Evolutionary conservation across 2,797 vertebrate genomes (phyloP), one percentile per base, ranked within the genome.

Genomic region (Phalanger gymnotis): DNA sequence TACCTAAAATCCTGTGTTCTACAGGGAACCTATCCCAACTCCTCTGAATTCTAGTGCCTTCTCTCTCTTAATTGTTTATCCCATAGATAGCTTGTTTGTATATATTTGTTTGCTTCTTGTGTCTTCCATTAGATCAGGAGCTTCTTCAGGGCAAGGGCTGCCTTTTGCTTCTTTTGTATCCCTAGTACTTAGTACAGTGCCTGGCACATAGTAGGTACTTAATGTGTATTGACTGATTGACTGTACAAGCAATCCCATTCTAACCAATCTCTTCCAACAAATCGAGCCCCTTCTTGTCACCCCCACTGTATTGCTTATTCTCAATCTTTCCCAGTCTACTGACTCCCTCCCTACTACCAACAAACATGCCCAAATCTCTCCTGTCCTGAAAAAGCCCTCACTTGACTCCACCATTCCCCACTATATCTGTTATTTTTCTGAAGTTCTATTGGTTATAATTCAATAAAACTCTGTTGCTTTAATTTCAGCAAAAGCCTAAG

Each of bases 401-500:
- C n/a, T n/a, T n/a, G n/a, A n/a, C n/a, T n/a, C n/a, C n/a, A n/a
- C n/a, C n/a, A n/a, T n/a, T n/a, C n/a, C n/a, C n/a, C n/a, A n/a
- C 30, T 22, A 31, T 28, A 34, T 47, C 73, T 81, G 90, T 90
- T 53, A 54, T 53, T 30, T 53, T 54, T 19, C 90, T 53, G 52
- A 53, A 22, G 13, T 52, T 90, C 90, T 54, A 53, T 14, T 53
- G 28, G 52, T 90, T 52, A 30, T 90, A 31, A 25, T 81, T 47
- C 40, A 81, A 27, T 81, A 81, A 1, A 53, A 56, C 54, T 73
- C 47, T 90, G n/a, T 81, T 30, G 34, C 93, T 66, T 87, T 3
- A 54, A 94, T 58, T 95, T 96, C 55, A 89, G 66, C 40, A 95
- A 96, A 96, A 57, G 93, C 95, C 47, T 92, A 95, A 94, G 89